These are phyloP conservation scores for Hemibagrus guttatus DNA, from an alignment of 2,797 vertebrate species.

Conservation along the genomic window DNA sequence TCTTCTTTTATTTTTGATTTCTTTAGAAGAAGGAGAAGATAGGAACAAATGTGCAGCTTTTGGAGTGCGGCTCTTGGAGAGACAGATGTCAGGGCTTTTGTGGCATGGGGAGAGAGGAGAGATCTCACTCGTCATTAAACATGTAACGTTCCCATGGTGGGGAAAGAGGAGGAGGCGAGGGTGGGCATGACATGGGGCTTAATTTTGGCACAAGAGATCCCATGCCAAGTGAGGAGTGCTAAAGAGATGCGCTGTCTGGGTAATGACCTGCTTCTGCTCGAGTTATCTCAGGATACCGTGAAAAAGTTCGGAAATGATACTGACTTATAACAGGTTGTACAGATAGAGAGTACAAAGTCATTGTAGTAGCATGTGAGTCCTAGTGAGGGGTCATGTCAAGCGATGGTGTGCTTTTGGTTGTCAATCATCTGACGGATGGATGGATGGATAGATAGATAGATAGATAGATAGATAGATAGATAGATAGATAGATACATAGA, in stretches of 20 bases:
- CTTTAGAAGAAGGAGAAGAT: slow-evolving; percentile 70
- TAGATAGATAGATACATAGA: neutral
- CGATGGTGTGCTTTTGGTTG: neutral
- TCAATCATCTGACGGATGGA: neutral
- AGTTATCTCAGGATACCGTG: neutral
- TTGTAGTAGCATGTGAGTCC: neutral
- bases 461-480: neutral
- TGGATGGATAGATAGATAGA: neutral
- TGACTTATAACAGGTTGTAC: slow-evolving; percentile 1
- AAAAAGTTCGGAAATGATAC: neutral
- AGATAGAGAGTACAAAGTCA: neutral
- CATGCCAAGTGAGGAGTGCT: slow-evolving; percentile 75
- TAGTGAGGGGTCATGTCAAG: neutral
- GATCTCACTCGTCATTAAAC: slow-evolving; percentile 79
- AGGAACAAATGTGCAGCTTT: slow-evolving; percentile 73
- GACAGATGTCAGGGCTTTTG: slow-evolving; percentile 82
- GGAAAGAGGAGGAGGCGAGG: slow-evolving; percentile 64
- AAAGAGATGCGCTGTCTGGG: slow-evolving; percentile 74
- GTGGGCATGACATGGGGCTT: slow-evolving; percentile 75
- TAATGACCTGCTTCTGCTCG: slow-evolving; percentile 53
- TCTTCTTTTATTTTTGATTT: slow-evolving; percentile 73
- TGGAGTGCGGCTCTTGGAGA: slow-evolving; percentile 74
- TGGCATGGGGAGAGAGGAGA: slow-evolving; percentile 65
- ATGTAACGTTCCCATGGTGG: slow-evolving; percentile 80
- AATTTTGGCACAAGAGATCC: slow-evolving; percentile 74